A percentile compares a stretch with the other conserved stretches of the same genome.
These are phyloP conservation scores for Amblyornis subalaris DNA, from an alignment of 2,113 vertebrate genomes.

Conservation along the genomic window DNA sequence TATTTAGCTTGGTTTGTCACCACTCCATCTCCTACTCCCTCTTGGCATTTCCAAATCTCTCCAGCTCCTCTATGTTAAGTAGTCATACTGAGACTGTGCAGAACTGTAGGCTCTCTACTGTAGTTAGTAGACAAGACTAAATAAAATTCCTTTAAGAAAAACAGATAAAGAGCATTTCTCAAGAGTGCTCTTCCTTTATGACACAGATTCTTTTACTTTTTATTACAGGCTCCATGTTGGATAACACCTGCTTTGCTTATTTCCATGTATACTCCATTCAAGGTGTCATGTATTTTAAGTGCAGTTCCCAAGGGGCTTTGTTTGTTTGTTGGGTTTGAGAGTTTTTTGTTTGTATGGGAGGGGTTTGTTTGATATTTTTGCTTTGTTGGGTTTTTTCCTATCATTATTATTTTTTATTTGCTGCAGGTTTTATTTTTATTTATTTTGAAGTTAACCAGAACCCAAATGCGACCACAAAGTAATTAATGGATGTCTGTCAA, in stretches of 20 bases:
- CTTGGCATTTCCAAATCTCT: not conserved
- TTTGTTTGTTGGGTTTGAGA: not conserved
- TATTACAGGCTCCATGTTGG: not conserved
- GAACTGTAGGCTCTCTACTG: not conserved
- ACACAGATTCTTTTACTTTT: not conserved
- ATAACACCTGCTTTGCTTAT: not conserved
- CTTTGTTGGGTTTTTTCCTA: not conserved
- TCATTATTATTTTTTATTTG: not conserved
- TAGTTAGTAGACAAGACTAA: not conserved
- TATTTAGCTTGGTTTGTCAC: not conserved
- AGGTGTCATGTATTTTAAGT: not conserved
- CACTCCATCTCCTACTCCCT: not conserved
- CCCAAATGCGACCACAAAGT: not conserved
- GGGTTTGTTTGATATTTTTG: not conserved
- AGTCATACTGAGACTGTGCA: not conserved
- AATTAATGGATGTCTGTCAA: not conserved
- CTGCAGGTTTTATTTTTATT: not conserved
- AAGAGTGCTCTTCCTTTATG: not conserved
- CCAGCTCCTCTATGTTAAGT: not conserved
- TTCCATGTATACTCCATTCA: not conserved
- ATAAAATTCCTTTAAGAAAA: not conserved
- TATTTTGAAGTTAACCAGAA: not conserved
- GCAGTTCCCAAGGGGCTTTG: not conserved
- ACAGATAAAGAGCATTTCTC: not conserved
- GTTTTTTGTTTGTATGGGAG: accelerated